Conservation (phyloP, 2,888 invertebrate species). For the Cosmia pyralina region DNA sequence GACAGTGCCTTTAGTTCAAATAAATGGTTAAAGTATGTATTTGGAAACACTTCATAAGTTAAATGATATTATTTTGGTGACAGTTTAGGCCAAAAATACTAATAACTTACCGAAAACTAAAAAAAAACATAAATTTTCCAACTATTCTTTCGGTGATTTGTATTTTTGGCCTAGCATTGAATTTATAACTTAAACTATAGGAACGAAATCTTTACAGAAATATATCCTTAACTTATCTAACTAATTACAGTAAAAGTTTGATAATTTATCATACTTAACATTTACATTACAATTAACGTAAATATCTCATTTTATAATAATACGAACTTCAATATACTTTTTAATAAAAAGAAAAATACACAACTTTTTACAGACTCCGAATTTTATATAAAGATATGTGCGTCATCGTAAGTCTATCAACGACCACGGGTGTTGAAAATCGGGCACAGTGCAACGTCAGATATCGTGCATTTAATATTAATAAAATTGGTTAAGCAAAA, state of each 20-base stretch:
- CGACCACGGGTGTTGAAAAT: neutral
- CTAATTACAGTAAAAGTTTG: slow-evolving; percentile 56
- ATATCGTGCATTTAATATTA: neutral
- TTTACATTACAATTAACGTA: slow-evolving; percentile 73
- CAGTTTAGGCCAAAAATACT: slow-evolving; percentile 29
- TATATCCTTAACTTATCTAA: slow-evolving; percentile 33
- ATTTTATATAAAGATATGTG: neutral
- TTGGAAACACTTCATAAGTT: slow-evolving; percentile 16
- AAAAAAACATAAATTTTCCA: neutral
- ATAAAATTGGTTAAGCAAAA: neutral
- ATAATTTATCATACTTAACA: slow-evolving; percentile 82
- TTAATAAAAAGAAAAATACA: neutral
- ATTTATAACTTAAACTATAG: slow-evolving; percentile 54
- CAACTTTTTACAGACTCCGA: neutral
- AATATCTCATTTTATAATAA: slow-evolving; percentile 60
- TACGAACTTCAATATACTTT: slow-evolving; percentile 63
- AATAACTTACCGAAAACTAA: neutral
- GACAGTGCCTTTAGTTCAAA: slow-evolving; percentile 25
- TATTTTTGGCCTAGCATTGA: slow-evolving; percentile 29
- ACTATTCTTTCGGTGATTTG: too few species aligned
- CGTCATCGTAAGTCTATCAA: too few species aligned
- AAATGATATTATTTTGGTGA: slow-evolving; percentile 11
- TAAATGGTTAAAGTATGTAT: slow-evolving; percentile 28
- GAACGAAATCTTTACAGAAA: slow-evolving; percentile 53
- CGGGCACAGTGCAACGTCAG: neutral